phyloP scores from a whole-genome alignment of 2,113 vertebrate species.

The Myrmecophaga tridactyla region DNA sequence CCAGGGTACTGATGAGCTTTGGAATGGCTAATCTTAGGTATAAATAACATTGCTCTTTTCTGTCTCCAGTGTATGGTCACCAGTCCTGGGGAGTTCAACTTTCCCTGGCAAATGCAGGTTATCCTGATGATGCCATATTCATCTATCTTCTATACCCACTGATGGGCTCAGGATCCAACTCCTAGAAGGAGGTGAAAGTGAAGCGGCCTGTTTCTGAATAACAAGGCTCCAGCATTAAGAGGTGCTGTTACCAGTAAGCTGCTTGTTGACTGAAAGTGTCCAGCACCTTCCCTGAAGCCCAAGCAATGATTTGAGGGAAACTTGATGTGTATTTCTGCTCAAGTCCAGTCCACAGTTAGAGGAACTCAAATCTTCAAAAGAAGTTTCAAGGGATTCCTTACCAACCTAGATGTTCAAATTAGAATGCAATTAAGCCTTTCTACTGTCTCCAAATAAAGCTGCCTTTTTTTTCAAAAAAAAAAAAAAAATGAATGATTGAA shows the following conservation, averaged over 20 bases:
- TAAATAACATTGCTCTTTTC: no score
- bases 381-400: no score
- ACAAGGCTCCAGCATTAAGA: not conserved
- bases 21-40: no score
- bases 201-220: not conserved
- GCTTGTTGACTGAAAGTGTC: accelerated
- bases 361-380: not conserved
- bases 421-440: not conserved
- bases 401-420: not conserved
- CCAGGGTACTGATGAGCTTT: no score
- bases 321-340: not conserved
- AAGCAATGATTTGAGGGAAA: not conserved
- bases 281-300: accelerated
- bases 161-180: not conserved
- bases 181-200: not conserved
- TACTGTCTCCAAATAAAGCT: not conserved
- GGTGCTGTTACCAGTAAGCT: not conserved
- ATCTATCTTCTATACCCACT: not conserved
- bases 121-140: not conserved
- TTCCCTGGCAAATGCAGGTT: no score
- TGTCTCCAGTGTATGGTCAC: no score
- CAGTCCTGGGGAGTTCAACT: no score
- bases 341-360: not conserved
- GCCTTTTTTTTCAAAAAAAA: no score
- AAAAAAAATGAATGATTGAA: no score